phyloP scores from a whole-genome alignment of 1,140 invertebrate genomes.

The Papilio helenus region DNA sequence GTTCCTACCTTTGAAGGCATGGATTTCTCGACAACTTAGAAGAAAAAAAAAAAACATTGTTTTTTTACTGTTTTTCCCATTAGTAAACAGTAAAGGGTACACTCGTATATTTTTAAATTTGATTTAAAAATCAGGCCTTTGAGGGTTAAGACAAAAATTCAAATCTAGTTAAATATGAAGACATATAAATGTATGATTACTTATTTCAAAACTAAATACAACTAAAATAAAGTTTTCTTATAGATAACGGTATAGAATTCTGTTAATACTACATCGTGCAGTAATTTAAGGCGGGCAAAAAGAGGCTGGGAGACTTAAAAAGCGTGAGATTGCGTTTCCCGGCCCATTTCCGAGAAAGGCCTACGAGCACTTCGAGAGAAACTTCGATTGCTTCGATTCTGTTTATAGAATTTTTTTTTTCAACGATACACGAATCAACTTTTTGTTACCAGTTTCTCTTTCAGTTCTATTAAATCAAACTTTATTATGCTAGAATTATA shows the following conservation, averaged over 20 bases:
- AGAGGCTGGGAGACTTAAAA: slow-evolving; percentile 47
- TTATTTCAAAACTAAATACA: no score
- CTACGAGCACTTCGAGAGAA: slow-evolving; percentile 45
- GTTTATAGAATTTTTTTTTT: slow-evolving; percentile 12
- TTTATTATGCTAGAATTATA: neutral
- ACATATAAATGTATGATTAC: no score
- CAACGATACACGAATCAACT: slow-evolving; percentile 17
- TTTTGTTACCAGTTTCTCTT: neutral
- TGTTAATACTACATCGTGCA: neutral
- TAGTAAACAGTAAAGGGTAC: no score
- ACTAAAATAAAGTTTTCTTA: neutral
- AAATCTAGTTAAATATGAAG: no score
- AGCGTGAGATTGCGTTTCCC: slow-evolving; percentile 50
- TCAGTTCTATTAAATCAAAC: neutral
- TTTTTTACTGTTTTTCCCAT: no score
- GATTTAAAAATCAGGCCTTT: no score
- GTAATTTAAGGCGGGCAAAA: slow-evolving; percentile 49
- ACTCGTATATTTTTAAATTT: no score
- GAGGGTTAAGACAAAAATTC: no score
- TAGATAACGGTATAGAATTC: neutral
- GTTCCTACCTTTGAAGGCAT: no score
- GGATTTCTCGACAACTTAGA: no score
- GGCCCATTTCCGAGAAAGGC: slow-evolving; percentile 48
- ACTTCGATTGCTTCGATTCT: slow-evolving; percentile 36
- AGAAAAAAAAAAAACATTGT: no score